Conservation (phyloP, 2,888 invertebrate genomes). For the Agrotis clavis region DNA sequence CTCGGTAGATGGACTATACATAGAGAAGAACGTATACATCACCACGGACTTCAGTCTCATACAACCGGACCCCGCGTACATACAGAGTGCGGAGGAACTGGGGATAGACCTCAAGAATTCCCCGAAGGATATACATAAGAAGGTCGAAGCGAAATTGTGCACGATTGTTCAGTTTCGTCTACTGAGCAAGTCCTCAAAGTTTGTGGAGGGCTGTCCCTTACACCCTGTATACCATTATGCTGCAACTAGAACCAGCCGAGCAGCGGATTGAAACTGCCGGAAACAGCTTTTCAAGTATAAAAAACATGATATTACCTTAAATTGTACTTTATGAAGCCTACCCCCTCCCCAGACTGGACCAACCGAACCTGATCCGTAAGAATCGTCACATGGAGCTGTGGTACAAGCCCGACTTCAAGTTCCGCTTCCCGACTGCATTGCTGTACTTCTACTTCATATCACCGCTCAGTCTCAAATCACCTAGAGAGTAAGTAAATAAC, state of each 20-base stretch:
- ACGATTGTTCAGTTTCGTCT: too few relatives aligned
- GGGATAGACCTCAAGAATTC: conserved; percentile 77
- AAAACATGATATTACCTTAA: background rate
- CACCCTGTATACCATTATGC: too few relatives aligned
- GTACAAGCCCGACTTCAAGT: conserved; percentile 96
- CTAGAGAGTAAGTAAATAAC: conserved; percentile 91
- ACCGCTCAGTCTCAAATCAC: conserved; percentile 92
- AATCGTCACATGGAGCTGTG: conserved; percentile 93
- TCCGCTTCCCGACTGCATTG: conserved; percentile 94
- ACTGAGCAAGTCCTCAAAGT: too few relatives aligned
- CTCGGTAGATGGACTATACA: too few relatives aligned
- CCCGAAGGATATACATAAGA: conserved; percentile 81
- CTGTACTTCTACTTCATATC: conserved; percentile 94
- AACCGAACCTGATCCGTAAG: conserved; percentile 86
- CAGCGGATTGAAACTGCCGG: too few relatives aligned
- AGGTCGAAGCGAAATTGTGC: conserved; percentile 70
- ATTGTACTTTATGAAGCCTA: background rate
- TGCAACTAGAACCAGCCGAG: too few relatives aligned
- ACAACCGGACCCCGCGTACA: conserved; percentile 80
- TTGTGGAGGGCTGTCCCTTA: too few relatives aligned
- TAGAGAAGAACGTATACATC: conserved; percentile 94
- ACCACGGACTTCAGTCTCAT: conserved; percentile 93
- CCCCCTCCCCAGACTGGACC: conserved; percentile 77
- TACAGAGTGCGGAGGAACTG: conserved; percentile 74
- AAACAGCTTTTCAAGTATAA: too few relatives aligned